Evolutionary conservation across 1,140 invertebrate genomes (phyloP).

Genomic region (Pseudomyrmex sp.): DNA sequence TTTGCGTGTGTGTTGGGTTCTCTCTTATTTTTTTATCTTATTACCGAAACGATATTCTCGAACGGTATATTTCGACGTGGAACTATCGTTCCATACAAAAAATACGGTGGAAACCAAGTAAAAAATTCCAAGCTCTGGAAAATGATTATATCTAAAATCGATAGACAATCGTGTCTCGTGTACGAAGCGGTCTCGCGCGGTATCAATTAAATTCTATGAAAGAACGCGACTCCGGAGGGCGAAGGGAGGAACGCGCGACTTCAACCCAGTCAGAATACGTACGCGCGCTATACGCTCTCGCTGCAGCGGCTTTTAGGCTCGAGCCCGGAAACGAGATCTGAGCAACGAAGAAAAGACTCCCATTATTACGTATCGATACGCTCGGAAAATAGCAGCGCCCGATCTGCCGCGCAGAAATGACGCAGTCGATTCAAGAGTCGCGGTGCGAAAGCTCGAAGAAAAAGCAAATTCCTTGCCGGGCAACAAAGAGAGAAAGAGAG

Average conservation of each 20-base stretch:
- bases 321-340: conserved; percentile 27
- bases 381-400: conserved; percentile 77
- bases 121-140: not conserved
- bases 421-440: conserved; percentile 25
- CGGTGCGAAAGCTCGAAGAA: conserved; percentile 50
- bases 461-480: conserved; percentile 57
- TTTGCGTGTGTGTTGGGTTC: too few species aligned
- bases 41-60: too few species aligned
- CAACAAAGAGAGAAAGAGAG: conserved; percentile 2
- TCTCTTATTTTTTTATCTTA: too few species aligned
- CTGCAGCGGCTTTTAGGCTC: conserved; percentile 1
- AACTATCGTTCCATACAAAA: not conserved
- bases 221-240: not conserved
- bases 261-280: not conserved
- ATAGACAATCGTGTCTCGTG: not conserved
- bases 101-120: not conserved
- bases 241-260: not conserved
- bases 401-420: conserved; percentile 68
- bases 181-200: not conserved
- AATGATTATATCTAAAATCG: not conserved
- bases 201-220: conserved; percentile 4
- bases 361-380: conserved; percentile 82
- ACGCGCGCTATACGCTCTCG: not conserved
- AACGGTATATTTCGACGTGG: too few species aligned
- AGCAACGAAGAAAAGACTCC: conserved; percentile 77